A percentile compares a stretch with the other conserved stretches of the same genome.
phyloP scores from a whole-genome alignment of 2,888 invertebrate species.

The Hybos culiciformis region DNA sequence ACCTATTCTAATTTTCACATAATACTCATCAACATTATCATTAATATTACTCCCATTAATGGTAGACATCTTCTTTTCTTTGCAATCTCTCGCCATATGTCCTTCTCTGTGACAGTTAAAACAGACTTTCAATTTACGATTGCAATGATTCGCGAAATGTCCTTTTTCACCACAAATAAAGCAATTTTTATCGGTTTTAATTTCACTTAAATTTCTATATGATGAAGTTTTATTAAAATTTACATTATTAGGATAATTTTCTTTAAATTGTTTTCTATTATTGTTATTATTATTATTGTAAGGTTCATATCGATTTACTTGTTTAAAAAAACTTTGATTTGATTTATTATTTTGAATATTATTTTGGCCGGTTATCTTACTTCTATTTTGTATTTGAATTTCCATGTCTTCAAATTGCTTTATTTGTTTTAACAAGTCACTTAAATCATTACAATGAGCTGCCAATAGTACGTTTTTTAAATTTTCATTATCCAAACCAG shows the following conservation, averaged over 20 bases:
- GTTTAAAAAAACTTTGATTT: too few species aligned
- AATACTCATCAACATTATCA: background rate
- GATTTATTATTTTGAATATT: too few species aligned
- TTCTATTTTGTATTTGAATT: background rate
- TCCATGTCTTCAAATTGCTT: slow-evolving; percentile 1
- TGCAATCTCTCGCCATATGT: background rate
- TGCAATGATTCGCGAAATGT: background rate
- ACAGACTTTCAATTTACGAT: background rate
- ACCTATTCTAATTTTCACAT: background rate
- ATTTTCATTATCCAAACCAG: background rate
- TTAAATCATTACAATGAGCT: background rate
- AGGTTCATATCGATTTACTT: too few species aligned
- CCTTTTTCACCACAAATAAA: background rate
- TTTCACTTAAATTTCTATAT: background rate
- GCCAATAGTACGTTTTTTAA: background rate
- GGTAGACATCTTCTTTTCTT: too few species aligned
- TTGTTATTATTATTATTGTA: too few species aligned
- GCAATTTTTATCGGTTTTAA: background rate
- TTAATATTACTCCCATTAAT: too few species aligned
- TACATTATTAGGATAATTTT: too few species aligned
- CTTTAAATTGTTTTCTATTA: too few species aligned
- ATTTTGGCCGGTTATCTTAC: background rate
- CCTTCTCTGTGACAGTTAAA: background rate
- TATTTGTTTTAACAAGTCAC: background rate
- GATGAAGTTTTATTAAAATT: too few species aligned